Conservation (phyloP, 2,113 vertebrate species). For the Gasterosteus nipponicus region DNA sequence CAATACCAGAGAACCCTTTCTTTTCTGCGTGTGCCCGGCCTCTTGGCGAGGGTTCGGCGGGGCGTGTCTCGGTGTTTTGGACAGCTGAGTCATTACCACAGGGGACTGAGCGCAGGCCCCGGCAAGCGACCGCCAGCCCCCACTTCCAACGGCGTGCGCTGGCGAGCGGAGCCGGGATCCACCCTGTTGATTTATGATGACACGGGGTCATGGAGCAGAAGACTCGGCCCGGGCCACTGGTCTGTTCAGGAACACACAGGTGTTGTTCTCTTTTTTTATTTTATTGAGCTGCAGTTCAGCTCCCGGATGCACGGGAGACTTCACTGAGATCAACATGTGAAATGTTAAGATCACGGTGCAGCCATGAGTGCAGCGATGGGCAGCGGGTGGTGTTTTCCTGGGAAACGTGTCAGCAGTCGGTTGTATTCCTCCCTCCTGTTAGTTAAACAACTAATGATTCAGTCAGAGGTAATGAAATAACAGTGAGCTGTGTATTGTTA, state of each 20-base stretch:
- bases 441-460: neutral
- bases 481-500: neutral
- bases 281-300: too few relatives aligned
- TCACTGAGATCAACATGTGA: conserved; percentile 24
- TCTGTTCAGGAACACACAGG: conserved; percentile 37
- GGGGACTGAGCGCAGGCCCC: conserved; percentile 55
- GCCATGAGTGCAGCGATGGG: too few relatives aligned
- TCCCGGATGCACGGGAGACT: conserved; percentile 7
- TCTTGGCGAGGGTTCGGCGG: conserved; percentile 44
- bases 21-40: conserved; percentile 15
- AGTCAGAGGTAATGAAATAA: neutral
- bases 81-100: conserved; percentile 68
- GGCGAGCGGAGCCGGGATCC: conserved; percentile 60
- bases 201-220: conserved; percentile 47
- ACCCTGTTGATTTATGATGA: conserved; percentile 73
- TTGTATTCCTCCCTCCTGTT: neutral
- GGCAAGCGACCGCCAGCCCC: conserved; percentile 36
- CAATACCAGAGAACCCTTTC: conserved; percentile 5
- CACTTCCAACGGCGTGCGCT: conserved; percentile 64
- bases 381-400: neutral
- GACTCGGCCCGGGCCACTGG: conserved; percentile 41
- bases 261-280: too few relatives aligned
- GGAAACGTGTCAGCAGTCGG: neutral
- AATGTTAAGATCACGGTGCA: conserved; percentile 28
- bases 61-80: conserved; percentile 61